These are phyloP conservation scores for Oligia latruncula DNA, from an alignment of 2,888 invertebrate genomes.

Conservation along the genomic window DNA sequence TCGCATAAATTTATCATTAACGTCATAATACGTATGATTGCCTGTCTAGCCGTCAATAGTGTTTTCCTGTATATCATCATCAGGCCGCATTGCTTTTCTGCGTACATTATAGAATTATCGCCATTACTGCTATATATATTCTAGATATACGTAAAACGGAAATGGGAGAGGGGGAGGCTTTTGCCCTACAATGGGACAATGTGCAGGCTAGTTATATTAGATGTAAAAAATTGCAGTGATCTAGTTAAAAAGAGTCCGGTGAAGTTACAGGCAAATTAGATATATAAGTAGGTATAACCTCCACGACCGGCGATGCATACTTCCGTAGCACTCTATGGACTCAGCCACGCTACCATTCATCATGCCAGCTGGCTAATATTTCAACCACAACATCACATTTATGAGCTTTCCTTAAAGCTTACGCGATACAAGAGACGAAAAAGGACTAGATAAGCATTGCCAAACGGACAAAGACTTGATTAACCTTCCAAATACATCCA, in stretches of 20 bases:
- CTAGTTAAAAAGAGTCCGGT: neutral
- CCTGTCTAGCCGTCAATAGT: neutral
- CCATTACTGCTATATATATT: neutral
- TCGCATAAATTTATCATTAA: constrained; percentile 45
- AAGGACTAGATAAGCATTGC: neutral
- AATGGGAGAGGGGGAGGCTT: neutral
- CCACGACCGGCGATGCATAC: neutral
- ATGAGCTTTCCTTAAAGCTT: neutral
- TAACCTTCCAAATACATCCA: neutral
- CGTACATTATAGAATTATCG: neutral
- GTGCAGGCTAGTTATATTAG: neutral
- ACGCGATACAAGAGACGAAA: neutral
- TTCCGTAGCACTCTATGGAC: neutral
- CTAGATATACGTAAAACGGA: neutral
- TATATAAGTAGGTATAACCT: neutral
- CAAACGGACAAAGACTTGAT: neutral
- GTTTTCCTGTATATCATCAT: constrained; percentile 34
- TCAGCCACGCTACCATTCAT: neutral
- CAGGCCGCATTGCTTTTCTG: constrained; percentile 13
- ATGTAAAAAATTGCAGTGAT: neutral
- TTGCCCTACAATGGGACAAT: neutral
- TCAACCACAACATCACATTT: neutral
- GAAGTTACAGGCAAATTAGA: neutral
- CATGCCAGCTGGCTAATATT: neutral
- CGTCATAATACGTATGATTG: constrained; percentile 23